Base-by-base conservation (phyloP, 2,113 vertebrate genomes). In the Entelurus aequoreus region DNA sequence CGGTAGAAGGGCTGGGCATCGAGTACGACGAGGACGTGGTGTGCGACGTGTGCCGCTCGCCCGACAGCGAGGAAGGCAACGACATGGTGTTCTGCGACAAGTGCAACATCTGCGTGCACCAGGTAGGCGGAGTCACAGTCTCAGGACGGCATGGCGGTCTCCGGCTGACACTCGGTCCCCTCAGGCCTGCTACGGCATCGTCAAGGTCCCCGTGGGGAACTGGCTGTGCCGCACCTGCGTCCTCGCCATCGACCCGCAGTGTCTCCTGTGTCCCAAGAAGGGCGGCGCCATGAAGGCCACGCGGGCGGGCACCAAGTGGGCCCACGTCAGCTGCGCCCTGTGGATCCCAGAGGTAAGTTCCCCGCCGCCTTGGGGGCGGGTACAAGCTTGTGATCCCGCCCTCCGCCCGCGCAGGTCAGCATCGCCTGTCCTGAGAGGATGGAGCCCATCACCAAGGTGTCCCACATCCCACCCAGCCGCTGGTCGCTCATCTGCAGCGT, bases 81-180 rank as follows among this genome's bases (percentile, higher is more conserved):
- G 97, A 99, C 83, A 98, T 98, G 97, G 97, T 98, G 61, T 99
- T 99, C 85, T 99, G 97, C 81, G 97, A 99, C 88, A 94, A 96
- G 84, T 99, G 97, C 88, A 98, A 99, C 88, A 91, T 99, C 85
- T 99, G 97, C 55, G 97, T 99, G 47, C 97, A 99, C 85, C 97
- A 99, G 95, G 96, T 95, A 75, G 79, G 16, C 7, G 46, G 10
- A 46, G 42, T 9, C 42, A 4, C 42, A 12, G 19, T 19, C 42
- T 46, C 42, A 0, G 10, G 11, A 12, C 12, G 1, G 11, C 10
- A 11, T 5, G 10, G 11, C 12, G 4, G 42, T 46, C 11, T 4
- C 11, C 1, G 3, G 10, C 42, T 46, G 42, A 46, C 42, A 12
- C 42, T 37, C 12, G 63, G 42, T 60, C 40, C 28, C 28, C 44